These are phyloP conservation scores for Odontothrips loti DNA, from an alignment of 2,888 invertebrate genomes.

Conservation along the genomic window DNA sequence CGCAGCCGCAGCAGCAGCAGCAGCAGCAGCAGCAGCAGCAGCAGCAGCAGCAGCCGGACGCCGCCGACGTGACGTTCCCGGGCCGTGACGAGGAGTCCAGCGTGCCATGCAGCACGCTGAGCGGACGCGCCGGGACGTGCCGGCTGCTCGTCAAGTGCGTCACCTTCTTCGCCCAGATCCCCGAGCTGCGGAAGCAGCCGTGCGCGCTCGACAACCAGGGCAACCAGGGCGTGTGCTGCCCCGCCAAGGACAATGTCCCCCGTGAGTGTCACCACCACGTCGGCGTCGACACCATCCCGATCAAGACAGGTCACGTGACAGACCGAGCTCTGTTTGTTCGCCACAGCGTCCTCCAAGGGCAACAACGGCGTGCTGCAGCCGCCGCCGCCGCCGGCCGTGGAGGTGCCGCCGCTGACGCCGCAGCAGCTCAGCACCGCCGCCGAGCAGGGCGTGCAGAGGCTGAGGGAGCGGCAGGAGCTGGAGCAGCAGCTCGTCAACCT, in stretches of 20 bases:
- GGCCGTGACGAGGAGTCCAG: not conserved
- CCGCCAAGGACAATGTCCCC: slow-evolving; percentile 33
- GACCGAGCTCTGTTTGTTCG: not conserved
- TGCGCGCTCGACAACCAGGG: slow-evolving; percentile 41
- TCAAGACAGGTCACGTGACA: not conserved
- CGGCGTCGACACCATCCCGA: not conserved
- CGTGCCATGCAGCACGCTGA: slow-evolving; percentile 40
- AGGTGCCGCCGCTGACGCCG: slow-evolving; percentile 44
- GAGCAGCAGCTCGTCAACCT: slow-evolving; percentile 41
- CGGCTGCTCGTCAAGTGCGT: slow-evolving; percentile 44
- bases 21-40: not conserved
- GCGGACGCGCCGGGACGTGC: slow-evolving; percentile 43
- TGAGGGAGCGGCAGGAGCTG: slow-evolving; percentile 42
- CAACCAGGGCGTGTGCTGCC: slow-evolving; percentile 46
- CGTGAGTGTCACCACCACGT: not conserved
- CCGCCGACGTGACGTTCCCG: slow-evolving; percentile 27
- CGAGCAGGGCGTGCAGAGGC: slow-evolving; percentile 41
- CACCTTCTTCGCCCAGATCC: slow-evolving; percentile 45
- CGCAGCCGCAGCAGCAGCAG: slow-evolving; percentile 7
- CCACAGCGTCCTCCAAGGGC: slow-evolving; percentile 29
- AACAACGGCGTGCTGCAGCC: slow-evolving; percentile 44
- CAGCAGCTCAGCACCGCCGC: slow-evolving; percentile 44
- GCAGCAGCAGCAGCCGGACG: not conserved
- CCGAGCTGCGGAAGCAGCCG: slow-evolving; percentile 44
- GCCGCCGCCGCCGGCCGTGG: slow-evolving; percentile 45